Percentiles rank a stretch among this genome's conserved stretches.
phyloP scores from a whole-genome alignment of 1,140 invertebrate genomes.

The Drosophila saltans region DNA sequence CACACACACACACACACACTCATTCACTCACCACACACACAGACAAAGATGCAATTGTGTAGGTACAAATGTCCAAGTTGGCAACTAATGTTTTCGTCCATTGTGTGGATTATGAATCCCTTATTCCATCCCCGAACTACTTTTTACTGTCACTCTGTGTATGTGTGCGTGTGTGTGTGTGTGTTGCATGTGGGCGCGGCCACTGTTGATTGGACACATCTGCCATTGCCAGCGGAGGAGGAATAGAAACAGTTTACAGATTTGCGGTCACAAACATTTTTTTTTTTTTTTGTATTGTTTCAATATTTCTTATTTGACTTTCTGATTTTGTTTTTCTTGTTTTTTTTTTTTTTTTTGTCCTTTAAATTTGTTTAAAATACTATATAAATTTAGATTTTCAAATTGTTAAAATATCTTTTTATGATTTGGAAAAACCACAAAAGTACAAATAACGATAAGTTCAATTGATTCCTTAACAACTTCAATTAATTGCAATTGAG shows the following conservation, averaged over 20 bases:
- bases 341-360: background rate
- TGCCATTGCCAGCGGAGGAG: background rate
- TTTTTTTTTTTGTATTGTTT: background rate
- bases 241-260: background rate
- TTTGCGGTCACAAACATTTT: conserved; percentile 8
- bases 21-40: background rate
- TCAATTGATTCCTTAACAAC: too few relatives aligned
- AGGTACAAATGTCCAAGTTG: background rate
- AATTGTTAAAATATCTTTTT: too few relatives aligned
- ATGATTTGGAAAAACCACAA: too few relatives aligned
- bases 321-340: background rate
- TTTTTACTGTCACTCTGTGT: background rate
- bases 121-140: background rate
- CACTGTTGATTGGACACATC: conserved; percentile 19
- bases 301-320: conserved; percentile 1
- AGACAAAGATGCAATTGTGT: background rate
- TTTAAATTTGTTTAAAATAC: background rate
- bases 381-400: too few relatives aligned
- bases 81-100: conserved; percentile 3
- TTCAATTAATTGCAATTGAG: too few relatives aligned
- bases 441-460: too few relatives aligned
- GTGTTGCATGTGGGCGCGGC: conserved; percentile 1
- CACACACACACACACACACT: background rate
- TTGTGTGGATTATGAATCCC: conserved; percentile 18
- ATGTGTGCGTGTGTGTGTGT: background rate